phyloP scores from a whole-genome alignment of 1,140 invertebrate genomes.

The Zaprionus vittiger region DNA sequence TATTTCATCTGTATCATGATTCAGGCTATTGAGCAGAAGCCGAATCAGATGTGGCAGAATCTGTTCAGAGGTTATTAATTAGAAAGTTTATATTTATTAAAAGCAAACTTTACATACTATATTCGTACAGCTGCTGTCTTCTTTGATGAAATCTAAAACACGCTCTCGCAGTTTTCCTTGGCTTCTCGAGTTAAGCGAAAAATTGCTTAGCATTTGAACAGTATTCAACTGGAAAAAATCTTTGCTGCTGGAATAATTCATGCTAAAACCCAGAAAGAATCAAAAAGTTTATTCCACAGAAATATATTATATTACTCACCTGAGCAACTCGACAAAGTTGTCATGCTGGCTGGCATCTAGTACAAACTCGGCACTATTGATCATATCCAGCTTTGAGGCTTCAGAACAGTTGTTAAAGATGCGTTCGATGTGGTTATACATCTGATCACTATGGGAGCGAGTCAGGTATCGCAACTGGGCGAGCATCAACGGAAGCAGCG shows the following conservation, averaged over 20 bases:
- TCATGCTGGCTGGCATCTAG: constrained; percentile 74
- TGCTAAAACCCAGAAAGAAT: constrained; percentile 39
- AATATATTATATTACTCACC: constrained; percentile 44
- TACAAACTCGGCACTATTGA: constrained; percentile 66
- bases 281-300: not conserved
- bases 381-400: constrained; percentile 65
- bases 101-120: constrained; percentile 34
- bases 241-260: constrained; percentile 65
- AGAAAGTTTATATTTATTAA: not conserved
- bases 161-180: constrained; percentile 61
- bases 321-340: constrained; percentile 72
- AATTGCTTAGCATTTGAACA: constrained; percentile 69
- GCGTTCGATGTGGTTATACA: constrained; percentile 63
- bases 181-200: constrained; percentile 57
- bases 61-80: constrained; percentile 20
- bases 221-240: constrained; percentile 67
- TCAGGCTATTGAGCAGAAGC: constrained; percentile 69
- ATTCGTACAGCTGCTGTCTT: constrained; percentile 52
- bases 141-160: constrained; percentile 71
- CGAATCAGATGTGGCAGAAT: constrained; percentile 65
- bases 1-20: constrained; percentile 68
- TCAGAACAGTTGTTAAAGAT: constrained; percentile 64
- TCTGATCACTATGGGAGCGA: constrained; percentile 60
- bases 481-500: constrained; percentile 67
- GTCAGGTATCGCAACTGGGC: constrained; percentile 76